Evolutionary conservation across 2,888 invertebrate genomes (phyloP).

Genomic region (Pocota personata): DNA sequence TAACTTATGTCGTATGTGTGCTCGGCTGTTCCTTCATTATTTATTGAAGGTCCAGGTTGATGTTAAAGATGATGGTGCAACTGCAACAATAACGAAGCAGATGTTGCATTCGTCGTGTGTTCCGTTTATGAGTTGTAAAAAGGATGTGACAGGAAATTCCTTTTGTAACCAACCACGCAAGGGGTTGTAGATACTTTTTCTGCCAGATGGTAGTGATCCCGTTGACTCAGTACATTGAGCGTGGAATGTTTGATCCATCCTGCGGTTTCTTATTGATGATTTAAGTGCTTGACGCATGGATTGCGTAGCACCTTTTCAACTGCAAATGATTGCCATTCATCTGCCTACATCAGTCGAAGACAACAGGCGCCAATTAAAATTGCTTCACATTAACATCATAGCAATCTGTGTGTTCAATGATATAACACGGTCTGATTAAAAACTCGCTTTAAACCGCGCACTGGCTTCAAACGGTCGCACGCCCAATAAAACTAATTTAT

Average conservation of each 20-base stretch:
- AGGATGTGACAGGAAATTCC: conserved; percentile 52
- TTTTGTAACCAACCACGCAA: conserved; percentile 29
- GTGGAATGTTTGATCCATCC: conserved; percentile 22
- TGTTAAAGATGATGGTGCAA: conserved; percentile 20
- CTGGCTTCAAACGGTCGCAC: conserved; percentile 28
- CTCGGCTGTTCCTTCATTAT: conserved; percentile 31
- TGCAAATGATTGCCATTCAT: conserved; percentile 1
- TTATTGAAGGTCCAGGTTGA: conserved; percentile 30
- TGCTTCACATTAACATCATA: background rate
- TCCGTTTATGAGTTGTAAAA: conserved; percentile 30
- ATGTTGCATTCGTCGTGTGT: conserved; percentile 29
- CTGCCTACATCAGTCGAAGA: background rate
- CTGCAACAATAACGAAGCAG: conserved; percentile 24
- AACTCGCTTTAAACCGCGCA: conserved; percentile 4
- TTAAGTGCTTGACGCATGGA: background rate
- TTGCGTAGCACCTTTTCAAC: background rate
- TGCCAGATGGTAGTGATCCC: conserved; percentile 35
- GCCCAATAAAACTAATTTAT: conserved; percentile 52
- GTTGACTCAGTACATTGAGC: background rate
- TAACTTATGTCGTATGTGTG: conserved; percentile 52
- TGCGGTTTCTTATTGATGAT: conserved; percentile 27
- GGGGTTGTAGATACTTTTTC: conserved; percentile 43
- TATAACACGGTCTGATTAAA: conserved; percentile 34
- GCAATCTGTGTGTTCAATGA: conserved; percentile 4
- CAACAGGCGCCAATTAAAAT: conserved; percentile 30